phyloP scores from a whole-genome alignment of 2,888 invertebrate genomes.

The Rugalucina vietnamica region DNA sequence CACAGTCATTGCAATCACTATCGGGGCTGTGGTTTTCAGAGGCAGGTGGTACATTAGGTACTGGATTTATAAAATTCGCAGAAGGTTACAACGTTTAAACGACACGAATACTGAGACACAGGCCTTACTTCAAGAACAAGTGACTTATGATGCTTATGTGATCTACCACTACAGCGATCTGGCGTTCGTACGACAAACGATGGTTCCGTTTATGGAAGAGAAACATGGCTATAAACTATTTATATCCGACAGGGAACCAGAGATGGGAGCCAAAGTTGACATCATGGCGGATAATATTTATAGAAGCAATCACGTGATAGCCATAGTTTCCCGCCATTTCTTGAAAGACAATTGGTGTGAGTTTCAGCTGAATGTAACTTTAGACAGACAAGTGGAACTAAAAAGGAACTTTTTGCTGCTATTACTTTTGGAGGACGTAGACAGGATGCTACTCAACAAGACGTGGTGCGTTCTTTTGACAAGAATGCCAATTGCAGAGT shows the following conservation, averaged over 20 bases:
- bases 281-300: slow-evolving; percentile 50
- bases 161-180: slow-evolving; percentile 20
- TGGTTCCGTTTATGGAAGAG: slow-evolving; percentile 24
- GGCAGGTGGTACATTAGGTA: slow-evolving; percentile 42
- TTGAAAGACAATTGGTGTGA: slow-evolving; percentile 55
- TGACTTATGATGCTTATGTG: slow-evolving; percentile 17
- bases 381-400: slow-evolving; percentile 31
- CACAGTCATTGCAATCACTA: not conserved
- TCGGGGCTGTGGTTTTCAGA: not conserved
- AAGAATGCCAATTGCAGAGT: slow-evolving; percentile 21
- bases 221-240: slow-evolving; percentile 19
- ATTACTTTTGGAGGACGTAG: slow-evolving; percentile 42
- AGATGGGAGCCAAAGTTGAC: slow-evolving; percentile 24
- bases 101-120: slow-evolving; percentile 5
- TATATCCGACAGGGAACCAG: slow-evolving; percentile 23
- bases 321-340: slow-evolving; percentile 54
- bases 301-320: slow-evolving; percentile 43
- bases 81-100: not conserved
- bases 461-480: slow-evolving; percentile 37
- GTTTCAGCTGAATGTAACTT: slow-evolving; percentile 54
- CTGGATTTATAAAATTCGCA: slow-evolving; percentile 8
- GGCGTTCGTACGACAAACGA: not conserved
- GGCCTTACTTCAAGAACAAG: not conserved
- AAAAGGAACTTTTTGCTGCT: slow-evolving; percentile 34
- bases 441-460: slow-evolving; percentile 10